phyloP scores from a whole-genome alignment of 2,797 vertebrate species.

The Malacoraja senta region DNA sequence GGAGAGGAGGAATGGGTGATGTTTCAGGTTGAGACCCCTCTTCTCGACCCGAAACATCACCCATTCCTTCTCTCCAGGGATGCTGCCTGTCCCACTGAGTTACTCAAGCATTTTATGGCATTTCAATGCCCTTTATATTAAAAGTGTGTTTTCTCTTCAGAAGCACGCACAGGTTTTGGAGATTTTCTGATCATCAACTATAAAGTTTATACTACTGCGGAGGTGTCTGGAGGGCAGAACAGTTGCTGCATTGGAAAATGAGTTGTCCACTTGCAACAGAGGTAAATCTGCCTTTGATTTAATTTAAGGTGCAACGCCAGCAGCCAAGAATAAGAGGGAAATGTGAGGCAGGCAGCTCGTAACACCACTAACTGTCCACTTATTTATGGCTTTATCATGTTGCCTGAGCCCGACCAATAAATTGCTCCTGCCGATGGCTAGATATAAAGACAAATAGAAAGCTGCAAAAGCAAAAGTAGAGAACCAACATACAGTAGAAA shows the following conservation, averaged over 20 bases:
- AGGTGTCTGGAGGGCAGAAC: neutral
- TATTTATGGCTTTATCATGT: neutral
- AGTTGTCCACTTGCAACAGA: neutral
- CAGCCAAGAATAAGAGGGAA: neutral
- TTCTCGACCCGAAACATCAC: no score
- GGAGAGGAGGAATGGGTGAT: no score
- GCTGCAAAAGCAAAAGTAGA: neutral
- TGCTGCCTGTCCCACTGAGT: no score
- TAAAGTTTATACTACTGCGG: neutral
- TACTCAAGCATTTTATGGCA: no score
- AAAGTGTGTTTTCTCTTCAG: neutral
- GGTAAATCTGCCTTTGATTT: neutral
- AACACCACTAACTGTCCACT: neutral
- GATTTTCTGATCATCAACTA: neutral
- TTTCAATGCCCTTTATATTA: neutral
- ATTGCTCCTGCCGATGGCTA: neutral
- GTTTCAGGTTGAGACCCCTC: no score
- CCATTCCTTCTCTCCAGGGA: no score
- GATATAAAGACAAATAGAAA: neutral
- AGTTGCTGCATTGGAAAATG: neutral
- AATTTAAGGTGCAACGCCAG: neutral
- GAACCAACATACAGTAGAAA: neutral
- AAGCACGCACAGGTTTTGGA: neutral
- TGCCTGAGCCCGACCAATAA: neutral
- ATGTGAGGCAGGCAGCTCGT: neutral